Percentiles rank a stretch among this genome's conserved stretches.
Evolutionary conservation across 2,797 vertebrate genomes (phyloP).

Genomic region (Otolemur crassicaudatus): DNA sequence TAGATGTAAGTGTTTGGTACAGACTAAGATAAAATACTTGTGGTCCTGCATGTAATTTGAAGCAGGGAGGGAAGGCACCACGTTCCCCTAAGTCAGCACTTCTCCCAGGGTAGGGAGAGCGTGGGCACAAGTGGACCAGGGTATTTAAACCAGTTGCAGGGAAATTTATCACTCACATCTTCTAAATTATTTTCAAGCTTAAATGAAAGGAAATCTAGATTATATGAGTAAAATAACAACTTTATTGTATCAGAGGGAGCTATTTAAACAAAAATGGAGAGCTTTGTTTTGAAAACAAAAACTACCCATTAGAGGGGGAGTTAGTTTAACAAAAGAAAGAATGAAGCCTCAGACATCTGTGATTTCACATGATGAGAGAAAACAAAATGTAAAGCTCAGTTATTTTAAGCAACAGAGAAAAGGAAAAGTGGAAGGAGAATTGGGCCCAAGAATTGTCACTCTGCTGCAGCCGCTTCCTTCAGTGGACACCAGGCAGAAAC

Average conservation of each 20-base stretch:
- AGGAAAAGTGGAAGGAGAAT: conserved; percentile 7
- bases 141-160: conserved; percentile 16
- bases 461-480: not conserved
- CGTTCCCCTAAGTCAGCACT: not conserved
- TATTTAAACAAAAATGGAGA: conserved; percentile 49
- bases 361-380: conserved; percentile 3
- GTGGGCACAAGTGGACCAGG: not conserved
- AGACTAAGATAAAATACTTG: not conserved
- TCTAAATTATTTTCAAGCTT: conserved; percentile 68
- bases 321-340: conserved; percentile 54
- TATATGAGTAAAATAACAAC: conserved; percentile 56
- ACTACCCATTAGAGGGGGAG: conserved; percentile 35
- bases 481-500: not conserved
- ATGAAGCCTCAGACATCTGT: conserved; percentile 59
- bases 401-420: conserved; percentile 58
- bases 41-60: not conserved
- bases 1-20: not conserved
- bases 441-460: not conserved
- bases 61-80: not conserved
- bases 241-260: conserved; percentile 53
- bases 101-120: not conserved
- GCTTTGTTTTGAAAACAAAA: conserved; percentile 74
- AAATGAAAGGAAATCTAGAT: conserved; percentile 67
- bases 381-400: conserved; percentile 19
- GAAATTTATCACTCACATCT: conserved; percentile 30